A percentile compares a stretch with the other conserved stretches of the same genome.
Evolutionary conservation across 2,797 vertebrate genomes (phyloP).

Genomic region (Pterois miles): DNA sequence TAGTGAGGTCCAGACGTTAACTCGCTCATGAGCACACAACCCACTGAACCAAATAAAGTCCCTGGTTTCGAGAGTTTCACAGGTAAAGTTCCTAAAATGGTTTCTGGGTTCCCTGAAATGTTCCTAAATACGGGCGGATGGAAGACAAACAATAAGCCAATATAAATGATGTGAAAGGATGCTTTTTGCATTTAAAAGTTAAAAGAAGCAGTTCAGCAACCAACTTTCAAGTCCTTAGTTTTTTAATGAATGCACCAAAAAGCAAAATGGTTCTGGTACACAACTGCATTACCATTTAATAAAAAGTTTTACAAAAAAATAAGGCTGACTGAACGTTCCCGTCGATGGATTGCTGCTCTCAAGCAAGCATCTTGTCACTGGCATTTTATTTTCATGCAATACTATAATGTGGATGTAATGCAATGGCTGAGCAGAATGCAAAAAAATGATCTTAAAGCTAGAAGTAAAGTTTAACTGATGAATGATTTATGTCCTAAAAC

Average conservation of each 20-base stretch:
- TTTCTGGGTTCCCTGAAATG: too few species aligned
- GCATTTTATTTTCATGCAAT: slow-evolving; percentile 1
- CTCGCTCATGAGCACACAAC: rapidly evolving
- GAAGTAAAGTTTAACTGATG: slow-evolving; percentile 2
- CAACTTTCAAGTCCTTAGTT: not conserved
- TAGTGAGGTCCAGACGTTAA: too few species aligned
- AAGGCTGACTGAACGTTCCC: not conserved
- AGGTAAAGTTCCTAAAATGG: not conserved
- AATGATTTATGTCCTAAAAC: slow-evolving; percentile 15
- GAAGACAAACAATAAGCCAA: not conserved
- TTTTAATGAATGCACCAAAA: slow-evolving; percentile 2
- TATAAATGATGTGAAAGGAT: not conserved
- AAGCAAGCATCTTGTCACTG: not conserved
- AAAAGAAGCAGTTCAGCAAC: not conserved
- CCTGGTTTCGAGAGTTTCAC: not conserved
- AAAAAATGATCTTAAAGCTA: not conserved
- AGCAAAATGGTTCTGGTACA: not conserved
- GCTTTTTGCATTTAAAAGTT: not conserved
- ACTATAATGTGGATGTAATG: slow-evolving; percentile 1
- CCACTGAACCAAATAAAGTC: too few species aligned
- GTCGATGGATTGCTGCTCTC: slow-evolving; percentile 20
- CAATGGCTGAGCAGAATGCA: not conserved
- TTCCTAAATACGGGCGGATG: not conserved
- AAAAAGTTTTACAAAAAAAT: not conserved
- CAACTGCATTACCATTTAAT: not conserved